Evolutionary conservation across 1,140 invertebrate species (phyloP).

Genomic region (Drosophila pachea): DNA sequence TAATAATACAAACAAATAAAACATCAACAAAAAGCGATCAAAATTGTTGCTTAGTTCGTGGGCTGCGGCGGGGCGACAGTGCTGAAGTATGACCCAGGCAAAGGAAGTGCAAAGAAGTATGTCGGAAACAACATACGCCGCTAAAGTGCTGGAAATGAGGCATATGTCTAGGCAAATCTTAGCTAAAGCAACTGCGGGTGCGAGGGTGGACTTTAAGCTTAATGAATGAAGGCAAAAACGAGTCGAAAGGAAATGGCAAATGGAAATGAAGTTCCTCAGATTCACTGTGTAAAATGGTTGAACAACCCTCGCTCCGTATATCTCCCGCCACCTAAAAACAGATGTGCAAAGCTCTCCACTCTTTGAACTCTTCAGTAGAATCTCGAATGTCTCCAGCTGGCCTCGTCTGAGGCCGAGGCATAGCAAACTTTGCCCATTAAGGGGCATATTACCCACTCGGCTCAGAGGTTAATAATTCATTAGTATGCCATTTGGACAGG

Average conservation of each 20-base stretch:
- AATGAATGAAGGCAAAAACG: too few relatives aligned
- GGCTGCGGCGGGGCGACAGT: not conserved
- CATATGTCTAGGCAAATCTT: not conserved
- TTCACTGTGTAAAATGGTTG: not conserved
- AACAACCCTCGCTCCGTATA: not conserved
- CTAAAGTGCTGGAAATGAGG: not conserved
- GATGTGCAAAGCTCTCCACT: too few relatives aligned
- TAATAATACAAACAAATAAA: constrained; percentile 50
- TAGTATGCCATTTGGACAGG: constrained; percentile 26
- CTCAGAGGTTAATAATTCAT: constrained; percentile 55
- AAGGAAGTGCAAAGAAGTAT: constrained; percentile 13
- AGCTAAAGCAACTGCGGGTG: not conserved
- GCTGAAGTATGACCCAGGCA: constrained; percentile 27
- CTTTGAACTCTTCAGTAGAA: not conserved
- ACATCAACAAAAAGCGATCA: constrained; percentile 51
- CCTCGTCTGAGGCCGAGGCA: constrained; percentile 6
- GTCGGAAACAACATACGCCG: too few relatives aligned
- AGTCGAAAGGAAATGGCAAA: too few relatives aligned
- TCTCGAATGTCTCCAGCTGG: not conserved
- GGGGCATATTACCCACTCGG: constrained; percentile 37
- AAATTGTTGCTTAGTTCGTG: constrained; percentile 52
- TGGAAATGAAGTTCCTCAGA: too few relatives aligned
- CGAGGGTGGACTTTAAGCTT: too few relatives aligned
- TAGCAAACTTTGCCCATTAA: constrained; percentile 60
- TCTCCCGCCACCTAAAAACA: too few relatives aligned